Percentiles rank a stretch among this genome's conserved stretches.
Evolutionary conservation across 1,140 invertebrate species (phyloP).

Genomic region (Euura saliciscinereae): DNA sequence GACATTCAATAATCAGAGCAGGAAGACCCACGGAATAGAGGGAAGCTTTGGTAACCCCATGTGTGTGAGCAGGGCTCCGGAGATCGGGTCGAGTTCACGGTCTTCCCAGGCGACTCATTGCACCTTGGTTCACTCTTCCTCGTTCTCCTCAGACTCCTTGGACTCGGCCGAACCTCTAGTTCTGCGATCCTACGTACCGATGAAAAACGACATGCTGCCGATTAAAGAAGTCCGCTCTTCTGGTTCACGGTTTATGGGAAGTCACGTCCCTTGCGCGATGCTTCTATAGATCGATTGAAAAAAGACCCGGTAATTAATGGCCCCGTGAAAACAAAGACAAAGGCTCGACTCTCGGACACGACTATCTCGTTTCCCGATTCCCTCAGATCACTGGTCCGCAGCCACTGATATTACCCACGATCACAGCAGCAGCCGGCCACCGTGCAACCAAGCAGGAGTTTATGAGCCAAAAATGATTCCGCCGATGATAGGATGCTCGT

Average conservation of each 20-base stretch:
- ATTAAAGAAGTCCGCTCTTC: slow-evolving; percentile 3
- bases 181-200: neutral
- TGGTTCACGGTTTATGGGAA: slow-evolving; percentile 7
- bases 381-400: neutral
- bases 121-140: slow-evolving; percentile 9
- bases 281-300: slow-evolving; percentile 7
- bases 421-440: neutral
- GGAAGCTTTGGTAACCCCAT: slow-evolving; percentile 7
- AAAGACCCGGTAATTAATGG: slow-evolving; percentile 3
- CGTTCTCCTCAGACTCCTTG: neutral
- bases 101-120: slow-evolving; percentile 11
- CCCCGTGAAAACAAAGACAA: slow-evolving; percentile 2
- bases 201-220: slow-evolving; percentile 2
- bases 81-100: slow-evolving; percentile 5
- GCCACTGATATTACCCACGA: neutral
- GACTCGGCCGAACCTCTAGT: neutral
- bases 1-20: no score
- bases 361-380: slow-evolving; percentile 2
- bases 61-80: neutral
- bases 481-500: neutral
- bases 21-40: slow-evolving; percentile 2
- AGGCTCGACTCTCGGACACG: neutral
- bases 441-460: neutral
- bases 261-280: neutral
- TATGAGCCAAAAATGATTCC: neutral